Evolutionary conservation across 2,888 invertebrate genomes (phyloP), one percentile per base, ranked within the genome.

Genomic region (Thumatha senex): DNA sequence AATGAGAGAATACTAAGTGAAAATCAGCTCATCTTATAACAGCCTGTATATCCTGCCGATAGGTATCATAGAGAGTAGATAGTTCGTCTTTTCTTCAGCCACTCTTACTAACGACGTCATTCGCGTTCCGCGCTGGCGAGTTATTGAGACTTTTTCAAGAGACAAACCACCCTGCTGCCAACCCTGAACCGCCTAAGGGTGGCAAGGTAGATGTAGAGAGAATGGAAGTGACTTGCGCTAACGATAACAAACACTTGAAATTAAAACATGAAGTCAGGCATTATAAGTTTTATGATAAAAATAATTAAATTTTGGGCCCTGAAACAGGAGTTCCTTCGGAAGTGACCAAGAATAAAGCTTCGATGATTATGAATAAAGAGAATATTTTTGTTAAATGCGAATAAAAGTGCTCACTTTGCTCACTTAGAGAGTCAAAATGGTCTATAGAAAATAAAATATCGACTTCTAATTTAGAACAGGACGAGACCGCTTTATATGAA

Each of bases 61-160:
- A 85, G 80, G 74, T 76, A 80, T 72, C 75, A 56, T 59, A 38
- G 71, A 56, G 70, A 77, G 83, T 81, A 87, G 89, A 89, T 89
- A 89, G 89, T 89, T 86, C 78, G 86, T 84, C 90, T 89, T 90
- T 90, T 89, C 89, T 90, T 89, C 86, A 59, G 70, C 78, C 88
- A 87, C 89, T 89, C 81, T 77, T 76, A 81, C 89, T 90, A 90
- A 90, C 90, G 90, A 90, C 85, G 90, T 90, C 90, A 90, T 89
- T 88, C 86, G 87, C 69, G 78, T 82, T 83, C 83, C 82, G 72
- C 78, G 73, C 80, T 86, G 87, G 83, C 89, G 88, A 84, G 87
- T 89, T 89, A 89, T 89, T 90, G 90, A 90, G 89, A 89, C 89
- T 89, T 89, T 89, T 89, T 90, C 87, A 89, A 89, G 89, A 87